Conservation (phyloP, 2,888 invertebrate genomes). For the Andrena marginata region DNA sequence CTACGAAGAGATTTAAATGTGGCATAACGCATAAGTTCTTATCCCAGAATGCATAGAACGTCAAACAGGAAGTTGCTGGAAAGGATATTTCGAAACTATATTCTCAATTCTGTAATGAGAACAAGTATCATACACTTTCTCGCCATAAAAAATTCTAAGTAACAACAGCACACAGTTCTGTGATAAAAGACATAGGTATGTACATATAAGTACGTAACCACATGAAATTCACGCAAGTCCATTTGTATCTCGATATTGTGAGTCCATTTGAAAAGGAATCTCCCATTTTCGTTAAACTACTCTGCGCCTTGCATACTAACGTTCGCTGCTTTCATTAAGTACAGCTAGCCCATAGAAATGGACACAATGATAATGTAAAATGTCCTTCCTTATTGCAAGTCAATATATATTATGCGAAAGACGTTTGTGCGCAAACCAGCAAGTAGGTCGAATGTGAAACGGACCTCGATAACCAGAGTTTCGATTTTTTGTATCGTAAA, state of each 20-base stretch:
- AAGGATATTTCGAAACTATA: not conserved
- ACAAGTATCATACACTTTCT: too few relatives aligned
- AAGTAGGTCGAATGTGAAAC: slow-evolving; percentile 57
- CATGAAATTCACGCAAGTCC: too few relatives aligned
- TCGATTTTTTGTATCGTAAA: slow-evolving; percentile 1
- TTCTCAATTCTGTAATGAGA: too few relatives aligned
- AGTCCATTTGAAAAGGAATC: too few relatives aligned
- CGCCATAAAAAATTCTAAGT: too few relatives aligned
- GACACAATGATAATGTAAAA: not conserved
- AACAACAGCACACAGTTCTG: too few relatives aligned
- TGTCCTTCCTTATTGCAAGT: not conserved
- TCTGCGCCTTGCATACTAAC: not conserved
- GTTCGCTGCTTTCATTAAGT: not conserved
- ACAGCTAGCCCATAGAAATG: not conserved
- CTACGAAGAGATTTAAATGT: not conserved
- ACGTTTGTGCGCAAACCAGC: slow-evolving; percentile 25
- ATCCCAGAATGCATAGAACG: not conserved
- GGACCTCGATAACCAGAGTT: slow-evolving; percentile 44
- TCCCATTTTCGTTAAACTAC: not conserved
- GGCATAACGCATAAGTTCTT: not conserved
- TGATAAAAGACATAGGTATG: too few relatives aligned
- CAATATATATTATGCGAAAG: slow-evolving; percentile 30
- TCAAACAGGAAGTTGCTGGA: not conserved
- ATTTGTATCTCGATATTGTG: too few relatives aligned
- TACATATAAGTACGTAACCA: too few relatives aligned